Conservation (phyloP, 2,797 vertebrate species). For the Florisuga fusca region DNA sequence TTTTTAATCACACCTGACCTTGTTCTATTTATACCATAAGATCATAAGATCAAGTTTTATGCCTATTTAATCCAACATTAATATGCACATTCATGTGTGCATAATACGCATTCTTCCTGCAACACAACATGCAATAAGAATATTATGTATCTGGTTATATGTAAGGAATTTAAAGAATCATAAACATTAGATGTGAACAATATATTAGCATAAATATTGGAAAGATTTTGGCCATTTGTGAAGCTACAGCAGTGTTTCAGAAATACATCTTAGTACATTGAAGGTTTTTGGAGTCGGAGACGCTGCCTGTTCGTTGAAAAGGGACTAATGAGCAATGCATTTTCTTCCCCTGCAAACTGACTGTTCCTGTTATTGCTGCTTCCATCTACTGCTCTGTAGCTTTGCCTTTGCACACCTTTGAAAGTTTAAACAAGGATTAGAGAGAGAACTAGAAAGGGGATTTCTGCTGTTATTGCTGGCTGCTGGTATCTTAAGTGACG, state of each 20-base stretch:
- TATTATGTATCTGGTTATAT: not conserved
- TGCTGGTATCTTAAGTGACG: constrained; percentile 47
- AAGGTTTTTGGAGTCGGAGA: not conserved
- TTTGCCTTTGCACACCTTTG: not conserved
- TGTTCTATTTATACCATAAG: not conserved
- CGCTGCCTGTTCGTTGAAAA: not conserved
- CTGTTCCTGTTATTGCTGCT: not conserved
- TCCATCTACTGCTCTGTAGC: not conserved
- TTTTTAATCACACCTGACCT: not conserved
- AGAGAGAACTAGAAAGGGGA: not conserved
- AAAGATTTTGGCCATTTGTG: not conserved
- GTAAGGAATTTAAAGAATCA: not conserved
- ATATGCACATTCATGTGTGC: not conserved
- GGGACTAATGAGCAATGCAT: not conserved
- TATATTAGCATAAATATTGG: not conserved
- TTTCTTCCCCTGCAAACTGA: not conserved
- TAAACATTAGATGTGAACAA: not conserved
- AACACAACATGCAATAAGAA: not conserved
- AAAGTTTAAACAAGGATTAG: constrained; percentile 48
- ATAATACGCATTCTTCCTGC: not conserved
- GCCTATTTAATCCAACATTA: not conserved
- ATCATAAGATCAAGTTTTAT: not conserved
- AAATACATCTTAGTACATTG: not conserved
- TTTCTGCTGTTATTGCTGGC: not conserved
- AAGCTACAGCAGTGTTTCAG: not conserved